Conservation (phyloP, 2,113 vertebrate species). For the Semnornis frantzii region DNA sequence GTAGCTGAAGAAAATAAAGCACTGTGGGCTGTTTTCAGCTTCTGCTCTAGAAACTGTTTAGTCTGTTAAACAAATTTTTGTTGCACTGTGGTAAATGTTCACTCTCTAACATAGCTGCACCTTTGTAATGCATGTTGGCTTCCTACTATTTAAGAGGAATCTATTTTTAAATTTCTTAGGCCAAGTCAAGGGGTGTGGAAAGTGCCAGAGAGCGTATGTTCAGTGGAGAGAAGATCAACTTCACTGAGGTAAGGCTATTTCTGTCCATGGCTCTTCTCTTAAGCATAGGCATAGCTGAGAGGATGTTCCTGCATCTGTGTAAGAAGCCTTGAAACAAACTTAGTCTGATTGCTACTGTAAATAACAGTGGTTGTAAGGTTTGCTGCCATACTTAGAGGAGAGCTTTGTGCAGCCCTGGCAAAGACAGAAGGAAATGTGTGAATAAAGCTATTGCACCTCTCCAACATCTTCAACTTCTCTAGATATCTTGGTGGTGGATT, state of each 20-base stretch:
- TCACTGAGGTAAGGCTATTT: conserved; percentile 87
- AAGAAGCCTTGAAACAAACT: background rate
- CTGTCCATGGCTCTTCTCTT: background rate
- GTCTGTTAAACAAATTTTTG: background rate
- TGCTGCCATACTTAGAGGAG: background rate
- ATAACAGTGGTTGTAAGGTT: background rate
- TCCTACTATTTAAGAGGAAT: background rate
- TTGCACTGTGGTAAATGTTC: background rate
- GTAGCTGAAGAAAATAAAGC: background rate
- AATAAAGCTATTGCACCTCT: background rate
- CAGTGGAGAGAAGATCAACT: conserved; percentile 94
- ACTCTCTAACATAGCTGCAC: background rate
- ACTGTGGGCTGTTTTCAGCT: too few relatives aligned
- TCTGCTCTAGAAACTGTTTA: background rate
- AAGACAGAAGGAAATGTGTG: background rate
- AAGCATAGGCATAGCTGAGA: background rate
- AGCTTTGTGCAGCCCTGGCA: background rate
- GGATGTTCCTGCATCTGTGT: background rate
- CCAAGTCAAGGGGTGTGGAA: conserved; percentile 90
- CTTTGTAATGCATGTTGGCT: background rate
- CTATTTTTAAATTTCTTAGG: conserved; percentile 76
- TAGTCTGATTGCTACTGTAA: background rate
- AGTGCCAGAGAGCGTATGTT: conserved; percentile 91
- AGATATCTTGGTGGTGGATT: background rate
- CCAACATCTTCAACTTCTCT: background rate